Evolutionary conservation across 1,140 invertebrate genomes (phyloP).

Genomic region (Tenebrio molitor): DNA sequence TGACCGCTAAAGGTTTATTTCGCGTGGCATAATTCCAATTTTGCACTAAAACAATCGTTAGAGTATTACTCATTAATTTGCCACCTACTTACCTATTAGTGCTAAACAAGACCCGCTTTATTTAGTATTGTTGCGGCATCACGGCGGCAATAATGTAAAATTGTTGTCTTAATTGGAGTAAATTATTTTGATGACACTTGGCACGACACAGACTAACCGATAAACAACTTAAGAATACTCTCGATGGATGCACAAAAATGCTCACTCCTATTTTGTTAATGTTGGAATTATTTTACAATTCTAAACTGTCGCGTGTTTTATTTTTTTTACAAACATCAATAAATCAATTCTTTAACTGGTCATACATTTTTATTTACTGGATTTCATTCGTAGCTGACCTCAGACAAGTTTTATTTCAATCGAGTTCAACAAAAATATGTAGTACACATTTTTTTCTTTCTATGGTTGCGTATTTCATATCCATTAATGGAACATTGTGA

Average conservation of each 20-base stretch:
- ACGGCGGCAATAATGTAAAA: conserved; percentile 29
- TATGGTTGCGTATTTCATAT: no score
- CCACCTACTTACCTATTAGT: conserved; percentile 21
- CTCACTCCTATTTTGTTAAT: conserved; percentile 9
- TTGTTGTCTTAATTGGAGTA: conserved; percentile 43
- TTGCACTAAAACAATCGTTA: conserved; percentile 18
- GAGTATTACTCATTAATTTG: conserved; percentile 17
- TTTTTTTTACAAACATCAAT: no score
- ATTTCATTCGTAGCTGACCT: background rate
- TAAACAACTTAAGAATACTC: conserved; percentile 9
- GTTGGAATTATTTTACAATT: no score
- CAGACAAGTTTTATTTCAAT: conserved; percentile 1
- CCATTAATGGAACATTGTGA: no score
- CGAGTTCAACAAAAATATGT: background rate
- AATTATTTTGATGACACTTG: conserved; percentile 43
- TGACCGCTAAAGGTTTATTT: conserved; percentile 19
- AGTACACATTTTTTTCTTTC: no score
- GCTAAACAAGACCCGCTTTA: conserved; percentile 1
- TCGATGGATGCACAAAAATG: background rate
- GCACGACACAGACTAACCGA: conserved; percentile 27
- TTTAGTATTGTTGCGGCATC: conserved; percentile 26
- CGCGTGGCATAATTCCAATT: conserved; percentile 1
- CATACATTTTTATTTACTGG: background rate
- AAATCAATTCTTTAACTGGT: background rate
- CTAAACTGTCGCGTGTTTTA: no score